A percentile compares a stretch with the other conserved stretches of the same genome.
Evolutionary conservation across 2,113 vertebrate genomes (phyloP).

Genomic region (Rhombomys opimus): DNA sequence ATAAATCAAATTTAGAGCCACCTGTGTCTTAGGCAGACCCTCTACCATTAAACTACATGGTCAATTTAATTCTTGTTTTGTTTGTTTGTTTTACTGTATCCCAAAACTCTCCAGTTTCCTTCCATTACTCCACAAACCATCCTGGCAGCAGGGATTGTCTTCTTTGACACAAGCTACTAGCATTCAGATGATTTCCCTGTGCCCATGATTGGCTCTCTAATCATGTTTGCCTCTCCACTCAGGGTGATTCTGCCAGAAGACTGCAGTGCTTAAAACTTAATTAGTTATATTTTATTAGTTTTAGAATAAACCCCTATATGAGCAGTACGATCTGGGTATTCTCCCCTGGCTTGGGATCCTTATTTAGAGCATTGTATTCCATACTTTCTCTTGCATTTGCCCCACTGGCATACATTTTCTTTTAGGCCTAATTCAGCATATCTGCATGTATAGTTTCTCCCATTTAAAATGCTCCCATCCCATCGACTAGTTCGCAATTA

Average conservation of each 20-base stretch:
- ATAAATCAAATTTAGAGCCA: background rate
- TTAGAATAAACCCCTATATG: constrained; percentile 18
- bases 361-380: background rate
- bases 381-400: background rate
- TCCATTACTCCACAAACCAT: background rate
- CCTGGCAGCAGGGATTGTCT: background rate
- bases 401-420: background rate
- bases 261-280: background rate
- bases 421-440: background rate
- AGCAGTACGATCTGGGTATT: background rate
- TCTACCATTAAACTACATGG: background rate
- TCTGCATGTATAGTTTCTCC: background rate
- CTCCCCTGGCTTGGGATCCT: background rate
- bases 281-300: constrained; percentile 38
- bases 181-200: background rate
- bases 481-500: background rate
- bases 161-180: background rate
- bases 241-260: background rate
- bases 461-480: background rate
- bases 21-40: background rate
- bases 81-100: background rate
- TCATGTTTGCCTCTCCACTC: constrained; percentile 1
- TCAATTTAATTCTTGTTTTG: background rate
- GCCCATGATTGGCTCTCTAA: background rate
- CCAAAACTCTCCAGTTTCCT: background rate